A percentile compares a stretch with the other conserved stretches of the same genome.
phyloP scores from a whole-genome alignment of 2,797 vertebrate genomes.

The Arnoldichthys spilopterus region DNA sequence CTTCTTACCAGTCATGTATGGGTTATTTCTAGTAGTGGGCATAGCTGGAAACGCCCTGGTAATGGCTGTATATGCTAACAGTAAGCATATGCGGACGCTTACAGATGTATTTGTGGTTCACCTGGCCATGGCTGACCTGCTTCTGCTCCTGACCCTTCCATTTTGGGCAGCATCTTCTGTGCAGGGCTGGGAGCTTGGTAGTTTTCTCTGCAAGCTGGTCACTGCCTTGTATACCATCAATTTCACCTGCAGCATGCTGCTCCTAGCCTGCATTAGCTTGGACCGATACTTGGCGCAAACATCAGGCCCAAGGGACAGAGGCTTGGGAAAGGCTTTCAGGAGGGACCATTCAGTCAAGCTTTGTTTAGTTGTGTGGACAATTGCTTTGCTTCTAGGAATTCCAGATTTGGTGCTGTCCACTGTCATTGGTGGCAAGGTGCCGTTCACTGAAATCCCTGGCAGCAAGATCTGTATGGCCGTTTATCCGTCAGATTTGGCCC shows the following conservation, averaged over 20 bases:
- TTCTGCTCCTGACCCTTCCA: conserved; percentile 89
- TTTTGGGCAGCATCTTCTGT: conserved; percentile 88
- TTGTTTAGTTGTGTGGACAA: conserved; percentile 81
- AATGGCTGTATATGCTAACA: conserved; percentile 83
- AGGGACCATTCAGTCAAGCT: conserved; percentile 73
- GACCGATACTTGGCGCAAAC: conserved; percentile 82
- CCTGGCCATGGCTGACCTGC: conserved; percentile 87
- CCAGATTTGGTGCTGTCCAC: conserved; percentile 85
- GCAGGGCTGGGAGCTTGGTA: conserved; percentile 87
- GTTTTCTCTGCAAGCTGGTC: conserved; percentile 82
- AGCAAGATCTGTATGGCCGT: conserved; percentile 77
- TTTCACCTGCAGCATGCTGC: conserved; percentile 91
- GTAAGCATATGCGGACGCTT: conserved; percentile 86
- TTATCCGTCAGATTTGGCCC: conserved; percentile 76
- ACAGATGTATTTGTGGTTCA: conserved; percentile 88
- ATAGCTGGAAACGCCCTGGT: conserved; percentile 87
- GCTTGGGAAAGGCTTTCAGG: conserved; percentile 60
- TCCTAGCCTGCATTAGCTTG: conserved; percentile 91
- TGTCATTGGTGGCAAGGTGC: too few species aligned
- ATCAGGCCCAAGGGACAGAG: conserved; percentile 33
- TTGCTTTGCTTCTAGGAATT: conserved; percentile 81
- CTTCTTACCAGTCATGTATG: conserved; percentile 87
- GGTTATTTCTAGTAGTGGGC: conserved; percentile 80
- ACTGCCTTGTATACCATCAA: conserved; percentile 87
- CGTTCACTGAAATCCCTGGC: conserved; percentile 65